phyloP scores from a whole-genome alignment of 2,113 vertebrate genomes.

The Anser cygnoides region DNA sequence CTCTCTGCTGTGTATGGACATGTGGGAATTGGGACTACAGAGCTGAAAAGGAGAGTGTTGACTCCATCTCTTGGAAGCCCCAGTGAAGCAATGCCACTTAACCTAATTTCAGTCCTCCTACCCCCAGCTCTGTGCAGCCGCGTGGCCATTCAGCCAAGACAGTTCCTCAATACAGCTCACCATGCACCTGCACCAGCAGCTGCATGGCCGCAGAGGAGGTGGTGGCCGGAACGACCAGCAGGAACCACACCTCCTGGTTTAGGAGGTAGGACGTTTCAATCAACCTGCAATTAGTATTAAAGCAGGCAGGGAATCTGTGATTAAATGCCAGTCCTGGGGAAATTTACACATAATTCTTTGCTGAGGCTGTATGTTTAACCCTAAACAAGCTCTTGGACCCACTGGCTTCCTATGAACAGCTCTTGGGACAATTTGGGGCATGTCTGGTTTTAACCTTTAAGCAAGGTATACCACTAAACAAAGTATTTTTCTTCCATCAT shows the following conservation, averaged over 20 bases:
- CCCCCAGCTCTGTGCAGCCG: fast-evolving
- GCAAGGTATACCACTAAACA: background rate
- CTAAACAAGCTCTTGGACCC: background rate
- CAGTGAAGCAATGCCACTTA: fast-evolving
- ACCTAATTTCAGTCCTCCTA: fast-evolving
- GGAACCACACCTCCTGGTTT: background rate
- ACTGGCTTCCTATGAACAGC: background rate
- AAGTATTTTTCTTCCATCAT: background rate
- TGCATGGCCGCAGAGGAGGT: background rate
- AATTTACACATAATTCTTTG: background rate
- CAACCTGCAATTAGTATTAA: fast-evolving
- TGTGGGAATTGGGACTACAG: background rate
- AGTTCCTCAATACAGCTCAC: background rate
- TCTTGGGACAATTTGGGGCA: background rate
- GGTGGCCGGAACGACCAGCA: background rate
- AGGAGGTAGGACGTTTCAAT: background rate
- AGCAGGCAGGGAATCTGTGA: background rate
- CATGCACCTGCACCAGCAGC: background rate
- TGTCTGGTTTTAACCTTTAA: background rate
- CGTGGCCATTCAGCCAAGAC: background rate
- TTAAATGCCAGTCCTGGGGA: background rate
- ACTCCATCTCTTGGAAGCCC: background rate
- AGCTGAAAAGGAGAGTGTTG: background rate
- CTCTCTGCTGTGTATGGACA: background rate
- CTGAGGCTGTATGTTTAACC: background rate